Base-by-base conservation (phyloP, 1,140 invertebrate species). In the Hyles euphorbiae region DNA sequence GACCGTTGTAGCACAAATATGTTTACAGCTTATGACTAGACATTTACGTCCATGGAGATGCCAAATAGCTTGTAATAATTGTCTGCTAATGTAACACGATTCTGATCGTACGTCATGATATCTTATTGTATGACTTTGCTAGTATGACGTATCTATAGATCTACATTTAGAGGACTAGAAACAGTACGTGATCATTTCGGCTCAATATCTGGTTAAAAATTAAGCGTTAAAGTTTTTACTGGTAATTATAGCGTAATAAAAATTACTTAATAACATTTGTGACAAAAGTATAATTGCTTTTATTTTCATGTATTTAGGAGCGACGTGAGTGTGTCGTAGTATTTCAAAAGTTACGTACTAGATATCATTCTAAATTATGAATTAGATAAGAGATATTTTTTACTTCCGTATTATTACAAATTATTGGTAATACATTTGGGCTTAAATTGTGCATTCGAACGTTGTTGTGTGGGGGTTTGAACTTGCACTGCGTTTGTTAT, bases 11-110 rank as follows among this genome's bases (percentile, higher is more conserved):
- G 78, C 82, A 83, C 78, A 83, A 81, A 75, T 66, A 64, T 64
- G 70, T 61, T 68, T 69, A 68, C 63, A 69, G 68, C 62, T 74
- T 70, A 67, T 67, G 63, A 81, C 56, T 71, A 61, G 68, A 82
- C 66, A 62, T 74, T 74, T 74, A 78, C 83, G 83, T 88, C 85
- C 85, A 78, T 66, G 55, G 74, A 79, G 85, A 78, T 88, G 85
- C 85, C 85, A 88, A 88, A 88, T 88, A 88, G 83, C 72, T 77
- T 83, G 67, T 79, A 76, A 73, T 76, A 63, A 65, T 63, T 60
- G 60, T 67, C 65, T 59, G 62, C 65, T 58, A 56, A 58, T 48
- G 34, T 53, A 61, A 61, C 45, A 59, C 58, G 49, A 44, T 34
- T 67, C 52, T 58, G 46, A 61, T 33, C 34, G 32, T 54, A 53